Base-by-base conservation (phyloP, 2,888 invertebrate species). In the Acleris literana region DNA sequence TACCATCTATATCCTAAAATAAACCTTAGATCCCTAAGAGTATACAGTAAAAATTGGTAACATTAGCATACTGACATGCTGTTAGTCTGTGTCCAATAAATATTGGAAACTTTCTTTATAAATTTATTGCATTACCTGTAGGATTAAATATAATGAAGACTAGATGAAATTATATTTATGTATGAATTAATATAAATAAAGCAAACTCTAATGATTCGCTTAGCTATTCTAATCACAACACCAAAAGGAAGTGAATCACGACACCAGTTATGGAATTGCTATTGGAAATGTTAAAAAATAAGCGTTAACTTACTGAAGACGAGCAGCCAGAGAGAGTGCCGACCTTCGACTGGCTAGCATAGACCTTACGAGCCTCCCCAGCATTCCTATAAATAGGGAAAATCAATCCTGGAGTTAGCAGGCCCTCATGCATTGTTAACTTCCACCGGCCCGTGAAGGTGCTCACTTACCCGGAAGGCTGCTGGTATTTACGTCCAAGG, bases 251-350 rank as follows among this genome's bases (percentile, higher is more conserved):
- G 49, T 67, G 67, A 67, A 54, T 54, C 64, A 64, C 56, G 6
- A 44, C 62, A 64, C 64, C 59, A 54, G 44, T 48, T 46, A 62
- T 52, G 43, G 56, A 53, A 49, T 48, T 67, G 63, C 25, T 49
- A 69, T 74, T 73, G 70, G 72, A 71, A 63, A 67, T n/a, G 58
- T 44, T 68, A 64, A 54, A 59, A 60, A 60, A 25, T 25, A 59
- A 63, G 63, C 57, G 69, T 72, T 62, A 74, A 93, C 93, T 92
- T 92, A 95, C 96, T 78, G 95, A 95, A 65, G 95, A 95, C 69
- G 95, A 95, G 84, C 95, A 95, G 79, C 95, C 94, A 64, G 95
- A 95, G 51, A 94, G 93, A 76, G 94, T 93, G 75, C 94, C 95
- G 78, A 94, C 94, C 89, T 95, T 96, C 70, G 95, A 93, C 86